Percentiles rank a stretch among this genome's conserved stretches.
These are phyloP conservation scores for Brachionus paranguensis DNA, from an alignment of 1,140 invertebrate species.

Conservation along the genomic window DNA sequence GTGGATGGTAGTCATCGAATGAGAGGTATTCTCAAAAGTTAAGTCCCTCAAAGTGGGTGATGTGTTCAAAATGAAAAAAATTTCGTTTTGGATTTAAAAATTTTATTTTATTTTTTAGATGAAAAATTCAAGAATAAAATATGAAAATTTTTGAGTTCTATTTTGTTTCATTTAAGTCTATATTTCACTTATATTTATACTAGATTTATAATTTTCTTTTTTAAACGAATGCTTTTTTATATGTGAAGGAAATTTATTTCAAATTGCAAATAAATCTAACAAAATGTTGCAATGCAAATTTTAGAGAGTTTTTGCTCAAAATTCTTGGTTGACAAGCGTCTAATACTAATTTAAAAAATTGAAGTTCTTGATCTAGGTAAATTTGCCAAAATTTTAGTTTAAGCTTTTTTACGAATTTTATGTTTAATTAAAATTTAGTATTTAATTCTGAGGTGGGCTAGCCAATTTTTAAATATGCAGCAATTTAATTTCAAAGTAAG, in stretches of 20 bases:
- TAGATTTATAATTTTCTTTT: neutral
- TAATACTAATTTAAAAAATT: neutral
- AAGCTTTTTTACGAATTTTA: too few relatives aligned
- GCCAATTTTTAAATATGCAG: too few relatives aligned
- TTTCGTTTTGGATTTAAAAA: neutral
- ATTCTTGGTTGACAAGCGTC: neutral
- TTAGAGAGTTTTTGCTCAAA: neutral
- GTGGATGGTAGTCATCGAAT: neutral
- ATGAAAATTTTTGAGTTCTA: constrained; percentile 21
- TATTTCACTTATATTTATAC: neutral
- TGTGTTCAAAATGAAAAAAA: neutral
- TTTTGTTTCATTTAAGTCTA: neutral
- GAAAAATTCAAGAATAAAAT: constrained; percentile 33
- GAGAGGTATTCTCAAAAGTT: neutral
- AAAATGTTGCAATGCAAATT: neutral
- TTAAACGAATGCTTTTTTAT: neutral
- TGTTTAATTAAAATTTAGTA: too few relatives aligned
- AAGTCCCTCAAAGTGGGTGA: neutral
- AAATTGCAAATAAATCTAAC: neutral
- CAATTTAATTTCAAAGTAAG: too few relatives aligned
- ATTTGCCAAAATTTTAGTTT: too few relatives aligned
- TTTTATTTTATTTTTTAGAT: neutral
- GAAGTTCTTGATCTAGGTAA: too few relatives aligned
- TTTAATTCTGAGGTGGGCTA: too few relatives aligned
- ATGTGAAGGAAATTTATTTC: constrained; percentile 1